phyloP scores from a whole-genome alignment of 92 coral and sea anemone species.

The Phenganax stokvisi region DNA sequence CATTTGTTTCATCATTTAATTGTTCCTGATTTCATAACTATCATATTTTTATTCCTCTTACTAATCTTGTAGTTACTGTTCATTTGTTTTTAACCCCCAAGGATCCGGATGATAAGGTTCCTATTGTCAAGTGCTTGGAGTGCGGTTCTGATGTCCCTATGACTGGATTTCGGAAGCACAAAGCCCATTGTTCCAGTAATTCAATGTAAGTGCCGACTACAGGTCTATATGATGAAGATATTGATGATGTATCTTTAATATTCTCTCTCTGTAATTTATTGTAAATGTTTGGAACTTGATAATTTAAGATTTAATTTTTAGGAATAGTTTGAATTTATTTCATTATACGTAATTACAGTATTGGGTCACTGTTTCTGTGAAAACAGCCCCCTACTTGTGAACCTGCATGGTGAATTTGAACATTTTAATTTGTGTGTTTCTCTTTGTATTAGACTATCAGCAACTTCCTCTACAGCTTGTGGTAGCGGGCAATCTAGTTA shows the following conservation, averaged over 20 bases:
- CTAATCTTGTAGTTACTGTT: no score
- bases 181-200: neutral
- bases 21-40: no score
- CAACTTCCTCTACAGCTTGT: neutral
- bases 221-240: neutral
- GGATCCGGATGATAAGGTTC: conserved; percentile 4
- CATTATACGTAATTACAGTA: no score
- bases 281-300: no score
- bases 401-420: neutral
- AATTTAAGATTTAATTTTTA: no score
- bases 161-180: conserved; percentile 2
- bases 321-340: no score
- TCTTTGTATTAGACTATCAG: neutral
- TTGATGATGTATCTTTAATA: neutral
- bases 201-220: neutral
- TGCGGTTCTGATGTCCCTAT: neutral
- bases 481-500: neutral
- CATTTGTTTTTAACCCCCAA: neutral
- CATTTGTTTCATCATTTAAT: no score
- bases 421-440: neutral
- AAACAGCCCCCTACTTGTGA: neutral
- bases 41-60: no score
- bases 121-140: conserved; percentile 2
- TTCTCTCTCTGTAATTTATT: no score
- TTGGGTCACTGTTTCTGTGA: neutral